Base-by-base conservation (phyloP, 2,888 invertebrate species). In the Aspidiotus destructor region DNA sequence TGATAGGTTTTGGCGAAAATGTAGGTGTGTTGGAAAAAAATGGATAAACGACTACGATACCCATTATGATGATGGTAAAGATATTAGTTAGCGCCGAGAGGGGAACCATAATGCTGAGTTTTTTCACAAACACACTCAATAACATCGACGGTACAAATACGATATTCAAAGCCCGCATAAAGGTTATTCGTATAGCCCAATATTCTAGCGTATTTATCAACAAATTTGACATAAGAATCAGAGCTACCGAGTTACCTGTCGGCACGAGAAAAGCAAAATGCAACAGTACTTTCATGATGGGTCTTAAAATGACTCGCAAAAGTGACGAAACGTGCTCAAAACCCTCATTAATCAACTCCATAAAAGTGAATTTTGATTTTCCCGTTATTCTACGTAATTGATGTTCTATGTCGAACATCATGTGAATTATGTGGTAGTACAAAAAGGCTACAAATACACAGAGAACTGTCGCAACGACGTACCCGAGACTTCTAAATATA, bases 51-150 rank as follows among this genome's bases (percentile, higher is more conserved):
- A 58, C 13, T 40, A 58, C 5, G 28, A 58, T 58, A 40, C 16
- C 17, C 17, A 58, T 58, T 28, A 17, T 58, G 8, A 58, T 13
- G 40, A 17, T 2, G 28, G 55, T 57, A 54, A 65, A 58, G 9
- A 44, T 13, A 17, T 42, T 65, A 5, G 65, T 65, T 42, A 58
- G 17, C 15, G 54, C 41, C 1, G 65, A 65, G 42, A 65, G 28
- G 28, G 65, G 65, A 8, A 58, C 65, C 28, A 65, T 9, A n/a
- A 58, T 57, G 13, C 57, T 65, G 8, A 65, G 57, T 16, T 44
- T 65, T 2, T 42, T 40, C 1, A 57, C 57, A 5, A 57, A 42
- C 28, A 28, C 28, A 7, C 41, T 11, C 57, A 65, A 17, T 7
- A 16, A 13, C 9, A 42, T 65, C 11, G 57, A 13, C 5, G 41